A percentile compares a stretch with the other conserved stretches of the same genome.
Evolutionary conservation across 2,888 invertebrate species (phyloP).

Genomic region (Chrysodeixis includens): DNA sequence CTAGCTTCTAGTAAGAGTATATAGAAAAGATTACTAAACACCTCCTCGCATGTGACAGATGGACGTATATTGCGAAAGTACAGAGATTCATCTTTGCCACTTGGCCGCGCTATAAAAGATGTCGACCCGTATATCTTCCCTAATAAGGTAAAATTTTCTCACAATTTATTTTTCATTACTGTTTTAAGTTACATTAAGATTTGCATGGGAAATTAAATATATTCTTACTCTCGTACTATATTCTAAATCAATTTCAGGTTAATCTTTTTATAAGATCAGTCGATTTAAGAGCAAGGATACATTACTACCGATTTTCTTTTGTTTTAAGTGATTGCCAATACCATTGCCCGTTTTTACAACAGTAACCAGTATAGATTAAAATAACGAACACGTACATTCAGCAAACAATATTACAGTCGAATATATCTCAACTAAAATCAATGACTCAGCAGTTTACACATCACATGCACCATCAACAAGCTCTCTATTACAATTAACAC

Average conservation of each 20-base stretch:
- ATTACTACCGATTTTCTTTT: too few relatives aligned
- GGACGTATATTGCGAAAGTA: not conserved
- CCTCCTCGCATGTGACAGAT: not conserved
- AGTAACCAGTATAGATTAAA: too few relatives aligned
- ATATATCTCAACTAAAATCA: not conserved
- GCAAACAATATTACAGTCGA: not conserved
- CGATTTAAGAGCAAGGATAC: too few relatives aligned
- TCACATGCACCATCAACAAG: not conserved
- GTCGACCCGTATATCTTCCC: not conserved
- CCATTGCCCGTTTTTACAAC: too few relatives aligned
- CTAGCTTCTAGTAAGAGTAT: not conserved
- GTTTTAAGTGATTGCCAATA: too few relatives aligned
- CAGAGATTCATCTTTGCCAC: conserved; percentile 4
- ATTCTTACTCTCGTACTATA: too few relatives aligned
- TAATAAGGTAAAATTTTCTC: not conserved
- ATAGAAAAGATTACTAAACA: not conserved
- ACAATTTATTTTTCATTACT: not conserved
- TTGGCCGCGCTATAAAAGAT: not conserved
- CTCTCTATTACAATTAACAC: conserved; percentile 3
- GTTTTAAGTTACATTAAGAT: too few relatives aligned
- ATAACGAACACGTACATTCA: too few relatives aligned
- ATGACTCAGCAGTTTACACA: not conserved
- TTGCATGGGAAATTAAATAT: too few relatives aligned
- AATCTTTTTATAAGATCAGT: too few relatives aligned
- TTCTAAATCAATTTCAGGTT: too few relatives aligned